These are phyloP conservation scores for Aphelocoma californica DNA, from an alignment of 2,797 vertebrate genomes.

Conservation along the genomic window DNA sequence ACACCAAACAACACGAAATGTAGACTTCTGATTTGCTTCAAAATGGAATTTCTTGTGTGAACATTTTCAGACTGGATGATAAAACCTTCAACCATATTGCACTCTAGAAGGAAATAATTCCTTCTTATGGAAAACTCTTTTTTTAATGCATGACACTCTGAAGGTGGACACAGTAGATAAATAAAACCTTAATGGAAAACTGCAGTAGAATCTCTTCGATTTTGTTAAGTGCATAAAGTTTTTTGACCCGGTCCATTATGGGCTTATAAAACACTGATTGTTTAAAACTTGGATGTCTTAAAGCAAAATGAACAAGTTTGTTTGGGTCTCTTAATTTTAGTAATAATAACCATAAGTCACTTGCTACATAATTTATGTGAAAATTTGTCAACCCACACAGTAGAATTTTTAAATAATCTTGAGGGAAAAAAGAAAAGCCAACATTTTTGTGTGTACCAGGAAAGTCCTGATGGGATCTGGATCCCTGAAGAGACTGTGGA, in stretches of 20 bases:
- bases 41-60: not conserved
- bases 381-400: not conserved
- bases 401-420: not conserved
- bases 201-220: not conserved
- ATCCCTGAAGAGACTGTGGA: not conserved
- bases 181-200: not conserved
- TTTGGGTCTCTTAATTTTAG: not conserved
- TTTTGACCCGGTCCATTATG: not conserved
- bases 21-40: not conserved
- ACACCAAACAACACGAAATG: not conserved
- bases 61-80: not conserved
- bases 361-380: not conserved
- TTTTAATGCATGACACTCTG: not conserved
- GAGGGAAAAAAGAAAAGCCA: not conserved
- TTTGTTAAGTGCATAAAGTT: not conserved
- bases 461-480: not conserved
- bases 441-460: not conserved
- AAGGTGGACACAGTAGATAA: not conserved
- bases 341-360: not conserved
- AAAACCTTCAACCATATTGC: not conserved
- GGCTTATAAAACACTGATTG: not conserved
- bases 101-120: not conserved
- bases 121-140: not conserved
- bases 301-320: not conserved
- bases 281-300: not conserved